phyloP scores from a whole-genome alignment of 1,140 invertebrate species.

The Drosophila serrata region DNA sequence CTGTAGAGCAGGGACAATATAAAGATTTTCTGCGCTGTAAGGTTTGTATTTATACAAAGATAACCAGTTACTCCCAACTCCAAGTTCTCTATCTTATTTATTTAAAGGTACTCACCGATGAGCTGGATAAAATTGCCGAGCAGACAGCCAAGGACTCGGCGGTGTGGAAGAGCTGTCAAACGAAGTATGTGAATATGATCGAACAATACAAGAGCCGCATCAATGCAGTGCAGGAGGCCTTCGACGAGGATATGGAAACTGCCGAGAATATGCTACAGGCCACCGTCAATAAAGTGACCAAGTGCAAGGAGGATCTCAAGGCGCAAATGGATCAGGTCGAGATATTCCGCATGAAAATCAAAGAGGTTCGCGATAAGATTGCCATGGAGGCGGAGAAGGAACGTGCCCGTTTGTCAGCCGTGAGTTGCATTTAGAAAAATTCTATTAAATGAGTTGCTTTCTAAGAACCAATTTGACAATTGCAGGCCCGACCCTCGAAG shows the following conservation, averaged over 20 bases:
- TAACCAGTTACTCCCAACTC: background rate
- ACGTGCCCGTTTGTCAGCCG: conserved; percentile 3
- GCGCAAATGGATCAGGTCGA: conserved; percentile 19
- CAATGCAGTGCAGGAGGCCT: conserved; percentile 7
- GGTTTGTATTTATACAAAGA: conserved; percentile 8
- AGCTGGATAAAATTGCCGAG: conserved; percentile 12
- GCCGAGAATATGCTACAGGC: conserved; percentile 19
- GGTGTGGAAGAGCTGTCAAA: conserved; percentile 21
- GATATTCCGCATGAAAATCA: conserved; percentile 39
- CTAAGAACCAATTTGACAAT: background rate
- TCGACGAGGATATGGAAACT: conserved; percentile 31
- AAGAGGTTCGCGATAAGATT: conserved; percentile 14
- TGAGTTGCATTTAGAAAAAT: background rate
- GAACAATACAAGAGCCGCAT: conserved; percentile 31
- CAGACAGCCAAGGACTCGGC: background rate
- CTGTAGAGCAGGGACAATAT: conserved; percentile 40
- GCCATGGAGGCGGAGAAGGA: conserved; percentile 2
- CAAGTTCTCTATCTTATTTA: background rate
- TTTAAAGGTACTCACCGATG: conserved; percentile 11
- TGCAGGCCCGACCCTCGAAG: conserved; percentile 19
- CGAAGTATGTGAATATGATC: conserved; percentile 12
- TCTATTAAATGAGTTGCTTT: too few species aligned
- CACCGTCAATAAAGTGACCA: conserved; percentile 27
- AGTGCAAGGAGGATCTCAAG: conserved; percentile 50
- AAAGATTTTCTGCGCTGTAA: conserved; percentile 10